Evolutionary conservation across 2,113 vertebrate genomes (phyloP), one percentile per base, ranked within the genome.

Genomic region (Cryptotis parvus): DNA sequence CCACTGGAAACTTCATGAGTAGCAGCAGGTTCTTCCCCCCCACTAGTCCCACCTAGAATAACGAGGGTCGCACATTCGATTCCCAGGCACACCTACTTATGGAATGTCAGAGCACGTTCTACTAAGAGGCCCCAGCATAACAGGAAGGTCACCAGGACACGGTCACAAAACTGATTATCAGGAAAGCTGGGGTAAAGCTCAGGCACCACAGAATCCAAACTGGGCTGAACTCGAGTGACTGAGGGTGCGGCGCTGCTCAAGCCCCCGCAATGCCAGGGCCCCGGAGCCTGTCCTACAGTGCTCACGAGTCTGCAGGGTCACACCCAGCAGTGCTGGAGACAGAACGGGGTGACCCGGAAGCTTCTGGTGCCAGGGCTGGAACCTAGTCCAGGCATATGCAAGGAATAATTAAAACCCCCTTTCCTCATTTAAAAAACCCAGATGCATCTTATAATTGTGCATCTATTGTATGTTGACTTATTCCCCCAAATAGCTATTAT

Each of bases 401-500:
- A 58, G 55, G 18, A 7, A 24, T 58, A 20, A 58, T 18, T 58
- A 58, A n/a, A 24, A 27, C 24, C 73, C 18, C 41, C 15, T 35
- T 63, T 43, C 35, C 41, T 74, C 43, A 43, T 78, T 87, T 81
- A 74, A 80, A 24, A 90, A 94, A 37, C 61, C 31, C 55, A 91
- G 35, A 75, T 65, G 12, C 26, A 65, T 73, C 45, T 76, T 80
- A 9, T 63, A 91, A 79, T 31, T 91, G 84, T n/a, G 15, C 26
- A 24, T 63, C 41, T 91, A 87, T 52, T 87, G 89, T 87, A 77
- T 55, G 12, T 68, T 90, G 91, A 65, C 92, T 91, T 80, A 68
- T 29, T 84, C 65, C 55, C 52, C 37, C 66, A 95, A 89, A n/a
- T n/a, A 81, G 69, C 52, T 91, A 39, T 87, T 70, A 84, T 18